A percentile compares a stretch with the other conserved stretches of the same genome.
Conservation (phyloP, 2,113 vertebrate genomes). For the Malaclemys terrapin region DNA sequence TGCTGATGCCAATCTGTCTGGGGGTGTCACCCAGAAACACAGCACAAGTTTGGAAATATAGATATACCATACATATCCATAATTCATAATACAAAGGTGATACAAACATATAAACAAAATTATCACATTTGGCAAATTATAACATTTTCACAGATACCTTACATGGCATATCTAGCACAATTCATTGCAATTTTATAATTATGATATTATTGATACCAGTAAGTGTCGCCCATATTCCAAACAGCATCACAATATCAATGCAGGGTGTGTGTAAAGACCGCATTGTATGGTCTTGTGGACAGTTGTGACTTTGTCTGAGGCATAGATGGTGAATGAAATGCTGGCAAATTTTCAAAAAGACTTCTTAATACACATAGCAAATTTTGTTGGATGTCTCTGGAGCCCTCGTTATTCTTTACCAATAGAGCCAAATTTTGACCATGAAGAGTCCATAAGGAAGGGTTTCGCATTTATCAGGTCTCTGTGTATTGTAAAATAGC, state of each 20-base stretch:
- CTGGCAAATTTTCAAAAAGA: neutral
- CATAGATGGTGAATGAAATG: neutral
- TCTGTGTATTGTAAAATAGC: neutral
- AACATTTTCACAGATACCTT: no score
- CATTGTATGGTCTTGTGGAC: neutral
- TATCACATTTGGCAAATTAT: no score
- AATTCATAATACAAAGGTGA: no score
- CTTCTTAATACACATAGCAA: fast-evolving
- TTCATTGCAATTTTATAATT: no score
- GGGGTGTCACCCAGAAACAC: no score
- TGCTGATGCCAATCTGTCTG: no score
- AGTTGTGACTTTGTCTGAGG: neutral
- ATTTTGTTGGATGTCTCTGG: neutral
- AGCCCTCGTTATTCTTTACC: neutral
- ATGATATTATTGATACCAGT: no score
- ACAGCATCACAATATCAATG: neutral
- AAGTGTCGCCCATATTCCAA: no score
- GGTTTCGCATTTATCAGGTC: neutral
- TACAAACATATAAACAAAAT: no score
- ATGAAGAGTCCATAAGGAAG: neutral
- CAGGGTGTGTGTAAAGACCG: neutral
- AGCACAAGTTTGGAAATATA: no score
- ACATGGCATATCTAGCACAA: no score
- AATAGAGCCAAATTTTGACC: neutral
- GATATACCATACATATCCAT: no score